Evolutionary conservation across 2,888 invertebrate species (phyloP).

Genomic region (Cephus spinipes): DNA sequence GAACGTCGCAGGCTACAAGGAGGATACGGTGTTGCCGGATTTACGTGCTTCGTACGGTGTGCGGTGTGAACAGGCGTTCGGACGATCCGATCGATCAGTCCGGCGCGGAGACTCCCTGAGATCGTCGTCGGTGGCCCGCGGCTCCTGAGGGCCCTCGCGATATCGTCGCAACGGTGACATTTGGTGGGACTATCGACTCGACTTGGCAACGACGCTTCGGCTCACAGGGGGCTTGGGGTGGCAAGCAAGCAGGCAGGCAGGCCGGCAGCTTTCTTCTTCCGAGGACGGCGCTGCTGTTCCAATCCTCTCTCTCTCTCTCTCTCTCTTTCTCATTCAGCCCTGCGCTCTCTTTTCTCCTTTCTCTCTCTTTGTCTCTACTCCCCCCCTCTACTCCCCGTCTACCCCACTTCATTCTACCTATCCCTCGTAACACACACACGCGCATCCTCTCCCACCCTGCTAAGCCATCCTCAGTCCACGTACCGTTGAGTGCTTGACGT

Average conservation of each 20-base stretch:
- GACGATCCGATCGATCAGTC: constrained; percentile 14
- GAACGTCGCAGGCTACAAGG: constrained; percentile 49
- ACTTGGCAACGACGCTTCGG: constrained; percentile 58
- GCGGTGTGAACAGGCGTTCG: constrained; percentile 16
- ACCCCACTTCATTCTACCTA: constrained; percentile 19
- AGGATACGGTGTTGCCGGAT: constrained; percentile 55
- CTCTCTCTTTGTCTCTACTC: constrained; percentile 23
- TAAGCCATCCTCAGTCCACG: constrained; percentile 17
- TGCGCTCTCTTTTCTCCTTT: constrained; percentile 35
- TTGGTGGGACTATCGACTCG: constrained; percentile 39
- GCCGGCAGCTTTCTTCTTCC: constrained; percentile 55
- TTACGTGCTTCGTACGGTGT: constrained; percentile 17
- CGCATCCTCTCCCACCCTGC: constrained; percentile 21
- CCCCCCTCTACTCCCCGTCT: not conserved
- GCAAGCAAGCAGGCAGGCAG: constrained; percentile 36
- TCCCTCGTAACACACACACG: constrained; percentile 23
- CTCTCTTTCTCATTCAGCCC: constrained; percentile 27
- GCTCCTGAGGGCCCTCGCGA: constrained; percentile 5
- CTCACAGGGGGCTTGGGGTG: constrained; percentile 50
- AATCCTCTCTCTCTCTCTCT: constrained; percentile 42
- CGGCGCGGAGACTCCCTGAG: constrained; percentile 6
- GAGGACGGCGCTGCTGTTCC: constrained; percentile 51
- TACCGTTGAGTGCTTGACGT: constrained; percentile 37
- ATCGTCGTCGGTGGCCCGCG: constrained; percentile 5
- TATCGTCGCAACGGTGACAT: constrained; percentile 32